A percentile compares a stretch with the other conserved stretches of the same genome.
Conservation (phyloP, 2,113 vertebrate genomes). For the Proteles cristata region DNA sequence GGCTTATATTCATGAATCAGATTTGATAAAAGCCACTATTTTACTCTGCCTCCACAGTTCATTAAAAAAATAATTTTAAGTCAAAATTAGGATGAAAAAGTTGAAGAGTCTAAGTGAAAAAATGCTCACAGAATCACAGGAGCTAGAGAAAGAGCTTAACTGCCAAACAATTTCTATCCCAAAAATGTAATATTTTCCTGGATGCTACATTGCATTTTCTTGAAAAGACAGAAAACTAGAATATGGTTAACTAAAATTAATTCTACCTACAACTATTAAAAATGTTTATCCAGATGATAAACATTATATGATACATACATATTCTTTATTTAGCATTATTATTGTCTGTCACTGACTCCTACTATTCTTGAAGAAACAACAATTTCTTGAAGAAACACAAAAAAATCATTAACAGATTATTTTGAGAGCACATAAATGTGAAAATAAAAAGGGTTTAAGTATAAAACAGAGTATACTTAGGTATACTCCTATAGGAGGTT, state of each 20-base stretch:
- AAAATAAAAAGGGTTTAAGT: background rate
- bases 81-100: constrained; percentile 13
- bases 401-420: constrained; percentile 37
- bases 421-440: background rate
- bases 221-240: background rate
- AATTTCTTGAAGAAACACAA: constrained; percentile 27
- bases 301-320: background rate
- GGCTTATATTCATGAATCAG: background rate
- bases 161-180: background rate
- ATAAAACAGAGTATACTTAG: background rate
- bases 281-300: background rate
- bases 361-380: background rate
- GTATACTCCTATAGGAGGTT: too few species aligned
- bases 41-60: background rate
- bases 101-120: background rate
- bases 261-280: background rate
- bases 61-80: constrained; percentile 27
- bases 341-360: background rate
- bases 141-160: background rate
- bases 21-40: background rate
- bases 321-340: constrained; percentile 14
- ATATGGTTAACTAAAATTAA: background rate
- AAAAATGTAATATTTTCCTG: background rate
- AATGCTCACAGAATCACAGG: background rate
- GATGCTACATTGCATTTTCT: background rate